A percentile compares a stretch with the other conserved stretches of the same genome.
These are phyloP conservation scores for Sabatieria punctata DNA, from an alignment of 2,888 invertebrate species.

Conservation along the genomic window DNA sequence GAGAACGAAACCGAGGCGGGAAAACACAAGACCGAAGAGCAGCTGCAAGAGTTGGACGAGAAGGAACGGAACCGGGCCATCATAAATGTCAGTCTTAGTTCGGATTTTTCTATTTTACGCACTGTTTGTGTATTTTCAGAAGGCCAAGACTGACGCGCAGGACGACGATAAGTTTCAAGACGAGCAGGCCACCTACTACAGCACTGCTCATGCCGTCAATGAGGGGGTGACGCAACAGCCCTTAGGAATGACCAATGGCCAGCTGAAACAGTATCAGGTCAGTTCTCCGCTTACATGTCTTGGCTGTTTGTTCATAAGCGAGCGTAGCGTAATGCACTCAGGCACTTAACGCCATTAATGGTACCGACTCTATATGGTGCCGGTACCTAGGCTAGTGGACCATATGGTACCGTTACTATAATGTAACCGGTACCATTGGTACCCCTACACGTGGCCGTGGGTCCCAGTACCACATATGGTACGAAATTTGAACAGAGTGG, in stretches of 20 bases:
- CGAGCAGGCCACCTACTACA: constrained; percentile 64
- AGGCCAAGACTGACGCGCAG: constrained; percentile 42
- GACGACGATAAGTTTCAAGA: constrained; percentile 86
- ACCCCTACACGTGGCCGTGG: too few relatives aligned
- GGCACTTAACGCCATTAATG: too few relatives aligned
- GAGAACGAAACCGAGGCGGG: constrained; percentile 10
- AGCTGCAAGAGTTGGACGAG: constrained; percentile 23
- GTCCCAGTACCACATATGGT: too few relatives aligned
- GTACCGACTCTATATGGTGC: too few relatives aligned
- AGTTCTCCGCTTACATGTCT: too few relatives aligned
- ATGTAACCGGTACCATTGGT: too few relatives aligned
- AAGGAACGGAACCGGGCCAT: constrained; percentile 44
- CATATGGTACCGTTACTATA: too few relatives aligned
- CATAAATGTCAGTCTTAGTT: constrained; percentile 16
- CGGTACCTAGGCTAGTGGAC: too few relatives aligned
- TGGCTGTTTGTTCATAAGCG: too few relatives aligned
- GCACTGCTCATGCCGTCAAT: constrained; percentile 83
- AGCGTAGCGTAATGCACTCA: too few relatives aligned
- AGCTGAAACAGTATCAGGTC: constrained; percentile 88
- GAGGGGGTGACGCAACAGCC: constrained; percentile 87
- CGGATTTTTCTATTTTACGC: background rate
- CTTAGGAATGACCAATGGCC: constrained; percentile 76
- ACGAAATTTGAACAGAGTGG: too few relatives aligned
- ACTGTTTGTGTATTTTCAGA: constrained; percentile 24
- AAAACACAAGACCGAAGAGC: constrained; percentile 47